Evolutionary conservation across 2,797 vertebrate species (phyloP).

Genomic region (Orestias chungarensis): DNA sequence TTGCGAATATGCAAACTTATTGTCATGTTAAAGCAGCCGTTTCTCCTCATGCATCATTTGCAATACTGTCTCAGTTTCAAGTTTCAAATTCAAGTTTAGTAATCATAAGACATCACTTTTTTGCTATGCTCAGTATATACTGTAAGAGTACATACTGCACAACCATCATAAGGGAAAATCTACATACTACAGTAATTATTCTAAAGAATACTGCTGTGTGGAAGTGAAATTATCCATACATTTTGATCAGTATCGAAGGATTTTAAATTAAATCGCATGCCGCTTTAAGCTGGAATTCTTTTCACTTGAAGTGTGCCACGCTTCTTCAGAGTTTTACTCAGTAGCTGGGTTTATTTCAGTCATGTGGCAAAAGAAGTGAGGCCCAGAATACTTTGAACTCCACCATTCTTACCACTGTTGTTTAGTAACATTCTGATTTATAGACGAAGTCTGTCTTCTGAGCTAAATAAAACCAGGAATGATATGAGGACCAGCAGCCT

Average conservation of each 20-base stretch:
- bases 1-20: slow-evolving; percentile 26
- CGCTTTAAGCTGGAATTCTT: slow-evolving; percentile 70
- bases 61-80: slow-evolving; percentile 50
- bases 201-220: slow-evolving; percentile 58
- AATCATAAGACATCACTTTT: slow-evolving; percentile 68
- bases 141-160: slow-evolving; percentile 20
- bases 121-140: slow-evolving; percentile 52
- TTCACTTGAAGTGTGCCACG: slow-evolving; percentile 70
- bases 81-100: slow-evolving; percentile 51
- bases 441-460: slow-evolving; percentile 29
- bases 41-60: slow-evolving; percentile 49
- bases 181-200: slow-evolving; percentile 58
- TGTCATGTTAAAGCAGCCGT: slow-evolving; percentile 45
- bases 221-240: slow-evolving; percentile 52
- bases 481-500: slow-evolving; percentile 38
- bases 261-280: slow-evolving; percentile 79
- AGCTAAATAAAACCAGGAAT: slow-evolving; percentile 32
- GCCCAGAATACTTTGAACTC: slow-evolving; percentile 67
- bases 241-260: slow-evolving; percentile 56
- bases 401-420: slow-evolving; percentile 47
- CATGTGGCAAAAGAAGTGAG: slow-evolving; percentile 55
- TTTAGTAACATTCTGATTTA: slow-evolving; percentile 55
- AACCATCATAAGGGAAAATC: slow-evolving; percentile 62
- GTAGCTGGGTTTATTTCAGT: slow-evolving; percentile 69
- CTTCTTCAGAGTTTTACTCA: slow-evolving; percentile 60